Conservation (phyloP, 2,797 vertebrate species). For the Holocentrus rufus region DNA sequence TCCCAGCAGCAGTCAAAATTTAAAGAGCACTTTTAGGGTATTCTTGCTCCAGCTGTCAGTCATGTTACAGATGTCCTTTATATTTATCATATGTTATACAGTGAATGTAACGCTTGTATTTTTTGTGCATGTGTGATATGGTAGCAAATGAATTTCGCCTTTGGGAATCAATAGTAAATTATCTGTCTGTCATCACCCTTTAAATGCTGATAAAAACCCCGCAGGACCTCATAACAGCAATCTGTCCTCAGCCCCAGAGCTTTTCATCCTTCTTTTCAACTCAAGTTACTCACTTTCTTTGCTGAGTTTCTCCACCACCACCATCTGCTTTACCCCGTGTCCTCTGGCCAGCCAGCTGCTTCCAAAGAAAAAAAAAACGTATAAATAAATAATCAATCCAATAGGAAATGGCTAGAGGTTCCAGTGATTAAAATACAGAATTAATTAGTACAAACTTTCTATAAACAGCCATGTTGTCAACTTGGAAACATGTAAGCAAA, state of each 20-base stretch:
- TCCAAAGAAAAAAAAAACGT: slow-evolving; percentile 53
- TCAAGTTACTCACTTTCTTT: slow-evolving; percentile 71
- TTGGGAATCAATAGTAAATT: too few species aligned
- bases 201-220: background rate
- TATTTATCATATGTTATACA: too few species aligned
- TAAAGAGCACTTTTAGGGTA: too few species aligned
- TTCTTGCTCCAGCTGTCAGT: too few species aligned
- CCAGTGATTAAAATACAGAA: slow-evolving; percentile 7
- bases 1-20: too few species aligned
- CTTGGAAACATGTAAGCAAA: slow-evolving; percentile 20
- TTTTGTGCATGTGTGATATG: too few species aligned
- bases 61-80: too few species aligned
- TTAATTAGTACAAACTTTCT: background rate
- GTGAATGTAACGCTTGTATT: too few species aligned
- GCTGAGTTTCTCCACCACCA: slow-evolving; percentile 78
- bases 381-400: too few species aligned
- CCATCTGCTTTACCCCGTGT: slow-evolving; percentile 76
- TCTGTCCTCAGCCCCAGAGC: slow-evolving; percentile 23
- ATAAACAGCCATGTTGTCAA: background rate
- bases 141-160: too few species aligned
- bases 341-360: slow-evolving; percentile 84
- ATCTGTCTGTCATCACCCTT: too few species aligned
- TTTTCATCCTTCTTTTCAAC: slow-evolving; percentile 37
- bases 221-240: slow-evolving; percentile 14
- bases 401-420: background rate